These are phyloP conservation scores for Pocillopora damicornis DNA, from an alignment of 64 coral and sea anemone genomes.

Conservation along the genomic window DNA sequence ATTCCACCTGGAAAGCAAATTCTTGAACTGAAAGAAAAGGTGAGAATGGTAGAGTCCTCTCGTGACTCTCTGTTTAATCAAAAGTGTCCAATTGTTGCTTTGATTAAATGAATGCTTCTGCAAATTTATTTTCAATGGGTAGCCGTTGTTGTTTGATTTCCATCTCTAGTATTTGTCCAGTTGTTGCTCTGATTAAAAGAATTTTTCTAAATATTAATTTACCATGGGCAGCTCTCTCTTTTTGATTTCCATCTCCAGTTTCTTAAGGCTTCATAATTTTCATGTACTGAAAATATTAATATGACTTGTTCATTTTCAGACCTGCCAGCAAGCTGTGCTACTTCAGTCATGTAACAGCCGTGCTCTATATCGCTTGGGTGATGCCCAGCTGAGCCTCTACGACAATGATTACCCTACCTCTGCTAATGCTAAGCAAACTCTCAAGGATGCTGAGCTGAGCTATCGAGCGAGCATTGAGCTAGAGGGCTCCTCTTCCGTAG, in stretches of 20 bases:
- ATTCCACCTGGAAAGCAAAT: constrained; percentile 79
- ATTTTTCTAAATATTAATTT: not conserved
- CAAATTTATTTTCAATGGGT: not conserved
- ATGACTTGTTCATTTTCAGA: constrained; percentile 28
- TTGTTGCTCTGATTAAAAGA: not conserved
- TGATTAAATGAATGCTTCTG: not conserved
- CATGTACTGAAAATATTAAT: not conserved
- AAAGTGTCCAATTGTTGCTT: not conserved
- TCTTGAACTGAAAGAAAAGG: constrained; percentile 88
- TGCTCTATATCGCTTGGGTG: constrained; percentile 81
- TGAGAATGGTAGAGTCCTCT: not conserved
- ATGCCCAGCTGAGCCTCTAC: constrained; percentile 79
- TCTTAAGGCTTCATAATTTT: too few species aligned
- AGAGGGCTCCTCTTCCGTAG: constrained; percentile 70
- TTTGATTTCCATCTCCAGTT: not conserved
- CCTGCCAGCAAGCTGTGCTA: constrained; percentile 86
- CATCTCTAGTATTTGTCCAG: not conserved
- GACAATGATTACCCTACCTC: constrained; percentile 67
- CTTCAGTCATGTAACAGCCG: constrained; percentile 84
- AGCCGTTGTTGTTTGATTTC: not conserved
- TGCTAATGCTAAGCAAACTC: constrained; percentile 28
- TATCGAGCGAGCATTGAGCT: constrained; percentile 79
- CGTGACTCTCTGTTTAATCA: not conserved
- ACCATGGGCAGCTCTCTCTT: not conserved
- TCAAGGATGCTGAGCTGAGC: constrained; percentile 80